phyloP scores from a whole-genome alignment of 2,888 invertebrate species.

The Portevinia maculata region DNA sequence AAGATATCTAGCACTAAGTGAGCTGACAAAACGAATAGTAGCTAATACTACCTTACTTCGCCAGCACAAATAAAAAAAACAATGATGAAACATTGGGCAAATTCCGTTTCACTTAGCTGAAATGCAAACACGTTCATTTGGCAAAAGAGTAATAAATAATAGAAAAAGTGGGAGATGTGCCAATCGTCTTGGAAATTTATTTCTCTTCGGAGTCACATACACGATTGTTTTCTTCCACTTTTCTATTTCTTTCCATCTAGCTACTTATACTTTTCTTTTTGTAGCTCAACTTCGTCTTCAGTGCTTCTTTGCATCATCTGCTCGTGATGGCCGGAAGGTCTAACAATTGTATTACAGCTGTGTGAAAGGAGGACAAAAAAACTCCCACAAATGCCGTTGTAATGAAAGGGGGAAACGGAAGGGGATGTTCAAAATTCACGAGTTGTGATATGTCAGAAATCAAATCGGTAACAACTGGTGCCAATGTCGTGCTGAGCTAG shows the following conservation, averaged over 20 bases:
- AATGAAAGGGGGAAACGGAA: constrained; percentile 23
- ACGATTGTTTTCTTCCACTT: constrained; percentile 41
- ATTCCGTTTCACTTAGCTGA: constrained; percentile 35
- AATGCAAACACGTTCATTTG: constrained; percentile 65
- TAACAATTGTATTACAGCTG: constrained; percentile 32
- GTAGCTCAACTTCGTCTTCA: constrained; percentile 49
- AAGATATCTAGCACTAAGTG: constrained; percentile 2
- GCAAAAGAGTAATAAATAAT: constrained; percentile 68
- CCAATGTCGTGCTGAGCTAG: constrained; percentile 56
- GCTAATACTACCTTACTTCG: neutral
- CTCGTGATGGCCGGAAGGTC: constrained; percentile 52
- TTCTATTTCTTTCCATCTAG: neutral
- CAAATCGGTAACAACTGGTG: constrained; percentile 71
- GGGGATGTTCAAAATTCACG: constrained; percentile 43
- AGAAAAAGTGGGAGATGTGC: constrained; percentile 65
- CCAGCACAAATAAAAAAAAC: neutral
- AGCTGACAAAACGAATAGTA: constrained; percentile 3
- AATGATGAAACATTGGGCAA: constrained; percentile 6
- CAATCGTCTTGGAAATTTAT: constrained; percentile 64
- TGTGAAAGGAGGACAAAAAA: constrained; percentile 24
- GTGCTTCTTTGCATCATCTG: constrained; percentile 67
- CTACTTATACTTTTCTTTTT: neutral
- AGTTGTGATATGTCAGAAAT: constrained; percentile 73
- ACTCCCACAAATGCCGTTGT: constrained; percentile 48
- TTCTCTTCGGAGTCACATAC: constrained; percentile 59